A percentile compares a stretch with the other conserved stretches of the same genome.
These are phyloP conservation scores for Steatornis caripensis DNA, from an alignment of 2,113 vertebrate genomes.

Conservation along the genomic window DNA sequence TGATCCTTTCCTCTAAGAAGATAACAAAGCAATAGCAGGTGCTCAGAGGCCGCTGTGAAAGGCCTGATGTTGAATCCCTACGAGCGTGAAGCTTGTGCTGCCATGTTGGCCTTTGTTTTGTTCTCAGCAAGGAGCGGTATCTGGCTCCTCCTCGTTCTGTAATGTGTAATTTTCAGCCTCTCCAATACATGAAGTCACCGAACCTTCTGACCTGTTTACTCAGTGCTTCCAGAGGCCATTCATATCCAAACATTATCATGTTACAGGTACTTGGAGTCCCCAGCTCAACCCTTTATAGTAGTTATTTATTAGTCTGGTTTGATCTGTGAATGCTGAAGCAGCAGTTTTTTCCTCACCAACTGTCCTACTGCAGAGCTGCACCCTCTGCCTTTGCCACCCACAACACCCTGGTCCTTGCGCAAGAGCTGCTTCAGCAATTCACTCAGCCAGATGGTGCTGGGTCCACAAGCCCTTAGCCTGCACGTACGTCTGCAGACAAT, in stretches of 20 bases:
- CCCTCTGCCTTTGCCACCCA: neutral
- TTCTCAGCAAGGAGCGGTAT: neutral
- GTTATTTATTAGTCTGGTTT: slow-evolving; percentile 48
- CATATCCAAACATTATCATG: neutral
- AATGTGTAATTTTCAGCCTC: neutral
- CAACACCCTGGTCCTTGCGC: neutral
- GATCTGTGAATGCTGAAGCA: neutral
- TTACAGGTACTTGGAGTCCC: slow-evolving; percentile 24
- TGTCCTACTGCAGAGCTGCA: neutral
- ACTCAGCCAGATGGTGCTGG: neutral
- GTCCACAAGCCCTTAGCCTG: neutral
- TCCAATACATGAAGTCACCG: neutral
- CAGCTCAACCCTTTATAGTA: neutral
- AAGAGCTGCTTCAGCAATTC: neutral
- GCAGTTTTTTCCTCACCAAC: neutral
- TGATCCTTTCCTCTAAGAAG: neutral
- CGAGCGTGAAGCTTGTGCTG: neutral
- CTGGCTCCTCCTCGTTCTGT: neutral
- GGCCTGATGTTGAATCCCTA: neutral
- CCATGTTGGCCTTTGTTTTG: neutral
- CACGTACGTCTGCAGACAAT: neutral
- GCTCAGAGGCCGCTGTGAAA: neutral
- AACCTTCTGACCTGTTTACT: slow-evolving; percentile 33
- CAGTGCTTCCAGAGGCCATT: neutral
- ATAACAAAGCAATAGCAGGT: slow-evolving; percentile 37